Evolutionary conservation across 2,797 vertebrate genomes (phyloP), one percentile per base, ranked within the genome.

Genomic region (Clarias pachynema): DNA sequence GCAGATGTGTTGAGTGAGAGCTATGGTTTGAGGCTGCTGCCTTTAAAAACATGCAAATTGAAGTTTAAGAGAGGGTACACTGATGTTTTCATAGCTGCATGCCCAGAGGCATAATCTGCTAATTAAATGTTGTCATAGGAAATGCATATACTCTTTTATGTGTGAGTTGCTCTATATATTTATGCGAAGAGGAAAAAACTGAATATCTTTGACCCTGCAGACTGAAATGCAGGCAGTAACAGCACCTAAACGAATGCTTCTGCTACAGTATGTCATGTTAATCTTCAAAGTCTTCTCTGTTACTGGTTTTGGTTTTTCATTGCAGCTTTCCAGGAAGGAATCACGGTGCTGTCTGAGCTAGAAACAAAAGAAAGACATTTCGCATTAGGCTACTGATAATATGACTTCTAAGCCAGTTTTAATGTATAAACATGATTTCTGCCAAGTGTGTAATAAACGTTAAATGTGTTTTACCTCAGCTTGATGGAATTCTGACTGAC

Each of bases 271-370:
- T 93, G 87, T 91, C 90, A 88, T 87, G 88, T 75, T 93, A 93
- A 93, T 93, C 93, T 92, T 92, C 91, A 94, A 93, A 93, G 92
- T 84, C 75, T n/a, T 60, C 12, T 24, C 12, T 2, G 75, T 16
- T 62, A 29, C 26, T 31, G 18, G 74, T 2, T 77, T 57, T 77
- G 16, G 16, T 18, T 57, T 26, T 44, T 74, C n/a, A 16, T 5
- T 53, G 24, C 44, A 75, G 53, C 26, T 75, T 75, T 75, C 4
- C 18, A 20, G 4, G 10, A 12, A 53, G 6, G 4, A 57, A 20
- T 59, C 72, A 18, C n/a, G 9, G 18, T 77, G 74, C 74, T 59
- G 12, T 59, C 74, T 22, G 29, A 77, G 20, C 56, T 78, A 15
- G 20, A n/a, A 49, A 60, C 22, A 78, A 37, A 60, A 40, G 31